Conservation (phyloP, 64 coral and sea anemone species). For the Astreopora myriophthalma region DNA sequence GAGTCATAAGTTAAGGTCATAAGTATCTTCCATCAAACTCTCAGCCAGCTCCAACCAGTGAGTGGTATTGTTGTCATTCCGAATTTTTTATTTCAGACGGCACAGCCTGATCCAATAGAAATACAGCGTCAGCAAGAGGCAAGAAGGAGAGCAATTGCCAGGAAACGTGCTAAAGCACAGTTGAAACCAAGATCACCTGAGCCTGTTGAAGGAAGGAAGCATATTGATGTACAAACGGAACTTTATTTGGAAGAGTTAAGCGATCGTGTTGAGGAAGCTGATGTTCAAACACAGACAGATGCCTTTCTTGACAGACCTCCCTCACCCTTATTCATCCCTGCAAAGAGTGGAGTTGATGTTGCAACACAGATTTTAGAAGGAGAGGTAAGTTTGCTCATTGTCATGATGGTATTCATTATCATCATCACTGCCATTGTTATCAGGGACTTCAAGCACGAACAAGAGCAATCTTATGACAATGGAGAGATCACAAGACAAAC, state of each 20-base stretch:
- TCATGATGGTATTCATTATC: neutral
- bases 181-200: conserved; percentile 89
- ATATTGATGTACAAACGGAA: conserved; percentile 99
- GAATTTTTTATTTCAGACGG: conserved; percentile 50
- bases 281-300: conserved; percentile 98
- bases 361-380: conserved; percentile 98
- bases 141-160: conserved; percentile 91
- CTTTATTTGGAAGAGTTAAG: conserved; percentile 96
- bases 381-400: conserved; percentile 55
- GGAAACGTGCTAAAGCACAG: conserved; percentile 91
- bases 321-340: conserved; percentile 91
- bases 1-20: no score
- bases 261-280: conserved; percentile 96
- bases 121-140: conserved; percentile 97
- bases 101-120: conserved; percentile 99
- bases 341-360: conserved; percentile 97
- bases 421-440: neutral
- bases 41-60: neutral
- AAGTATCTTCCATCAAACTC: neutral
- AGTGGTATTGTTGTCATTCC: neutral
- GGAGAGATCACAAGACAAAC: no score
- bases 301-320: conserved; percentile 96
- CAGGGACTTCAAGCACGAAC: no score
- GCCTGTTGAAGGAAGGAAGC: conserved; percentile 94
- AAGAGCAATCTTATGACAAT: no score